Evolutionary conservation across 2,888 invertebrate genomes (phyloP).

Genomic region (Oxystoma pomonae): DNA sequence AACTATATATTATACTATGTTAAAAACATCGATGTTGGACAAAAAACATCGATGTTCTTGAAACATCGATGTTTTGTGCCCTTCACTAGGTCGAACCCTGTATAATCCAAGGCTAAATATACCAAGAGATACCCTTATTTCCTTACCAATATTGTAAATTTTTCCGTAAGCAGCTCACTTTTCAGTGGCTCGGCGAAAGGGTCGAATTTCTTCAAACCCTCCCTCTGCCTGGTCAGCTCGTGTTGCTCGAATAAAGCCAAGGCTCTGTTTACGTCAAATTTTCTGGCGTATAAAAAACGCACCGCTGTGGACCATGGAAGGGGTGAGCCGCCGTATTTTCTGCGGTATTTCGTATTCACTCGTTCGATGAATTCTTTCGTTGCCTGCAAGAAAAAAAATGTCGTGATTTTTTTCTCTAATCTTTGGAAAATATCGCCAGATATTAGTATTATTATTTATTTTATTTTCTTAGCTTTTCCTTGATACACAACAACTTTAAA

Average conservation of each 20-base stretch:
- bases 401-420: no score
- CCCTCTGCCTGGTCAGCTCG: constrained; percentile 81
- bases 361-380: constrained; percentile 78
- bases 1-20: no score
- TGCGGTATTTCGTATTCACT: constrained; percentile 60
- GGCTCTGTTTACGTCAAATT: constrained; percentile 90
- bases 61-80: no score
- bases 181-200: constrained; percentile 78
- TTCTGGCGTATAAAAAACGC: constrained; percentile 88
- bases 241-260: constrained; percentile 90
- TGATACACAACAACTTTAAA: no score
- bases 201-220: constrained; percentile 81
- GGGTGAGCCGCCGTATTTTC: constrained; percentile 48
- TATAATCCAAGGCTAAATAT: no score
- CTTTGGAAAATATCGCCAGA: no score
- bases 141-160: constrained; percentile 91
- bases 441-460: no score
- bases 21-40: no score
- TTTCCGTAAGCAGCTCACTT: constrained; percentile 85
- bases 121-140: no score
- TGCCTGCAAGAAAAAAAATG: constrained; percentile 58
- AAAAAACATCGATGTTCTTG: no score
- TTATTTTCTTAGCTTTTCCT: no score
- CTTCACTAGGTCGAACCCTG: no score
- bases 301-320: constrained; percentile 86